Conservation (phyloP, 2,797 vertebrate genomes). For the Alcedo atthis region DNA sequence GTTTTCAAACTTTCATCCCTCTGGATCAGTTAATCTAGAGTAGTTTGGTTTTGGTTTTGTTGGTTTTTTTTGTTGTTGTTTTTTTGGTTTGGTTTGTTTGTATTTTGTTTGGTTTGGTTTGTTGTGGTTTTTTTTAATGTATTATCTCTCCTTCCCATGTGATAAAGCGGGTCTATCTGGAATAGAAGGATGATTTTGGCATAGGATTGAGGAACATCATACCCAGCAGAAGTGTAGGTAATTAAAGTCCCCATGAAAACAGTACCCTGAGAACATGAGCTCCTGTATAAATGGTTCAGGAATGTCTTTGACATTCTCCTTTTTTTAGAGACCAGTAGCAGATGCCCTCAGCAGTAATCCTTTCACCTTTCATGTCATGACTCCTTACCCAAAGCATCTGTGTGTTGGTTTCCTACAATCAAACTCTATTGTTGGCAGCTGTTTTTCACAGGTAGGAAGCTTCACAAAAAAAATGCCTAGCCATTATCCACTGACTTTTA, state of each 20-base stretch:
- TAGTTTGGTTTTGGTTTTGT: neutral
- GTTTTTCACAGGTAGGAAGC: slow-evolving; percentile 3
- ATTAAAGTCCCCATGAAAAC: neutral
- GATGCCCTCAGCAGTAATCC: slow-evolving; percentile 2
- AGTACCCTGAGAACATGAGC: neutral
- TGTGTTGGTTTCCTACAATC: neutral
- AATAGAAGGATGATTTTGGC: neutral
- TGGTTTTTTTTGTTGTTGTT: neutral
- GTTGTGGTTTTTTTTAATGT: neutral
- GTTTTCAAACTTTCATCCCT: neutral
- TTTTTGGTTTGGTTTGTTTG: neutral
- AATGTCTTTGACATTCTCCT: neutral
- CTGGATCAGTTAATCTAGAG: neutral
- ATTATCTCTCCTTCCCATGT: neutral
- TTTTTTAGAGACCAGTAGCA: slow-evolving; percentile 1
- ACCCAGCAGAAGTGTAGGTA: neutral
- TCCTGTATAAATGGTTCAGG: slow-evolving; percentile 7
- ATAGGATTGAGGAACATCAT: neutral
- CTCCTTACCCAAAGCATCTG: neutral
- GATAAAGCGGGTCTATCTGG: neutral
- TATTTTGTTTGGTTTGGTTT: neutral
- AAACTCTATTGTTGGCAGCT: neutral
- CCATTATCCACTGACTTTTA: neutral
- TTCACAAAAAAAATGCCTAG: neutral
- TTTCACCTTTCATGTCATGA: neutral